Evolutionary conservation across 2,888 invertebrate genomes (phyloP).

Genomic region (Exephanes ischioxanthus): DNA sequence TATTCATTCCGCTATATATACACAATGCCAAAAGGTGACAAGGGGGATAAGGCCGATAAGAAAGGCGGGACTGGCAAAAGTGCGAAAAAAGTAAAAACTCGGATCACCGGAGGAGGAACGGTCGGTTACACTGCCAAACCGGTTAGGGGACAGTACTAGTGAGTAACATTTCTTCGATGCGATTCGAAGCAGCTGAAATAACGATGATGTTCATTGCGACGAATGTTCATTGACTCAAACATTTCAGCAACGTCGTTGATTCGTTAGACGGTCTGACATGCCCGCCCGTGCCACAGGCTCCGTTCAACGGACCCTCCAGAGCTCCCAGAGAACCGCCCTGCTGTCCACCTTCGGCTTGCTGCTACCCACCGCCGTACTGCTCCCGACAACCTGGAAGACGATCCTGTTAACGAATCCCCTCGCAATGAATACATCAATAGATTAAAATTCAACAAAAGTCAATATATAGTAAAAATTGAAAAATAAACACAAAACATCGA

Average conservation of each 20-base stretch:
- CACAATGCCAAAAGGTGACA: slow-evolving; percentile 51
- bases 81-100: slow-evolving; percentile 42
- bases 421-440: neutral
- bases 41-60: slow-evolving; percentile 1
- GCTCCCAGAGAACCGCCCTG: slow-evolving; percentile 63
- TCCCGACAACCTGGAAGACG: slow-evolving; percentile 67
- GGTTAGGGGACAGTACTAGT: slow-evolving; percentile 65
- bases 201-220: neutral
- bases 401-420: slow-evolving; percentile 59
- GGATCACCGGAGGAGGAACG: slow-evolving; percentile 59
- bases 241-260: slow-evolving; percentile 68
- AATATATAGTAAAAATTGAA: neutral
- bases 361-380: slow-evolving; percentile 65
- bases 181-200: neutral
- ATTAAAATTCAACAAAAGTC: slow-evolving; percentile 2
- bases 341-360: slow-evolving; percentile 63
- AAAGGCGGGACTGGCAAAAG: neutral
- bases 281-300: slow-evolving; percentile 53
- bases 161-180: slow-evolving; percentile 12
- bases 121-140: slow-evolving; percentile 62
- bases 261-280: slow-evolving; percentile 65
- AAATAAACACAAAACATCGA: slow-evolving; percentile 33
- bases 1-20: neutral
- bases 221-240: neutral
- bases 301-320: slow-evolving; percentile 53